phyloP scores from a whole-genome alignment of 2,888 invertebrate species.

The Sicus ferrugineus region DNA sequence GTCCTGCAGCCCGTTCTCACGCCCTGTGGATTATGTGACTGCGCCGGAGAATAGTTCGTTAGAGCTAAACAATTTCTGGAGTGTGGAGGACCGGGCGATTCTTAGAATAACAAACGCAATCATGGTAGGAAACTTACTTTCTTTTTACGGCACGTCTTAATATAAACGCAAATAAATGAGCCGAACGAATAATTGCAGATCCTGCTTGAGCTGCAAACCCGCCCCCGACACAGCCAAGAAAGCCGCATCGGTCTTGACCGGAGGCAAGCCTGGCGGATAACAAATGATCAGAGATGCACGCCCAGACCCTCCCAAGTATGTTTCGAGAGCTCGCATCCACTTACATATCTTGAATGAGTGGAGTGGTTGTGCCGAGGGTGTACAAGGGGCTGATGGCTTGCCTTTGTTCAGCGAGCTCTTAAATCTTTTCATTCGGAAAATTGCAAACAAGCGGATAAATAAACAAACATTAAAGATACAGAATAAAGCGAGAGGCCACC shows the following conservation, averaged over 20 bases:
- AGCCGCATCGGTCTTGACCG: no score
- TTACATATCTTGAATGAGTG: background rate
- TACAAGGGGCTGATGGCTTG: background rate
- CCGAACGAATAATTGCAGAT: background rate
- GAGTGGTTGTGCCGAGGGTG: background rate
- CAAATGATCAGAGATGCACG: no score
- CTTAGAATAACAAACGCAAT: background rate
- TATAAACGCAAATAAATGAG: background rate
- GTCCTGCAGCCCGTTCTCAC: background rate
- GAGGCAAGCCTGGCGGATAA: no score
- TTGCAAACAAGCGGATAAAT: constrained; percentile 48
- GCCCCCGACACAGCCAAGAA: no score
- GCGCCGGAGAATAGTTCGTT: constrained; percentile 30
- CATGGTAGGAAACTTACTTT: background rate
- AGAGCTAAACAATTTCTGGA: background rate
- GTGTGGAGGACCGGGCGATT: background rate
- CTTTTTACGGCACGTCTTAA: background rate
- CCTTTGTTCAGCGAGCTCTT: constrained; percentile 48
- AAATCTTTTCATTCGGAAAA: constrained; percentile 54
- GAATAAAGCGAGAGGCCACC: constrained; percentile 16
- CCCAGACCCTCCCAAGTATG: no score
- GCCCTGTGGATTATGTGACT: background rate
- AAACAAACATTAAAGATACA: constrained; percentile 28
- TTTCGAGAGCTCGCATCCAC: background rate
- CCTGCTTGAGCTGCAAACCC: background rate